These are phyloP conservation scores for Plagodis pulveraria DNA, from an alignment of 2,888 invertebrate genomes.

Conservation along the genomic window DNA sequence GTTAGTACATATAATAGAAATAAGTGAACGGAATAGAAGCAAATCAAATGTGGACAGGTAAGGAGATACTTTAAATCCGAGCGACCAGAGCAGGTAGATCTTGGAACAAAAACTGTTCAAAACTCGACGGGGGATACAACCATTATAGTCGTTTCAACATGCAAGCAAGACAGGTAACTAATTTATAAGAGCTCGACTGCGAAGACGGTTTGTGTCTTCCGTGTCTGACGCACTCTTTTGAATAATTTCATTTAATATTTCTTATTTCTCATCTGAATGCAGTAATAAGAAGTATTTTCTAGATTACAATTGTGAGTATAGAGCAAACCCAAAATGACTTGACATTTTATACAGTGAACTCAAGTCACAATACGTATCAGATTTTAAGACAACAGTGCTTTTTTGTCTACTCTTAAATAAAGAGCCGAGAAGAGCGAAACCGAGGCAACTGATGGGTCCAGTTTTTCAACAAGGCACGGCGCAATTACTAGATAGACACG, in stretches of 20 bases:
- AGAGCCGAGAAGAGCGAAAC: slow-evolving; percentile 23
- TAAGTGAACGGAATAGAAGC: slow-evolving; percentile 15
- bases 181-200: too few relatives aligned
- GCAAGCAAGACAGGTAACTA: slow-evolving; percentile 5
- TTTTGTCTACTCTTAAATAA: neutral
- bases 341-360: too few relatives aligned
- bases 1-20: neutral
- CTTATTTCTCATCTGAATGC: too few relatives aligned
- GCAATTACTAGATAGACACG: slow-evolving; percentile 57
- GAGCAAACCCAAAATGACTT: too few relatives aligned
- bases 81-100: slow-evolving; percentile 17
- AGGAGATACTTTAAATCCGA: slow-evolving; percentile 23
- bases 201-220: too few relatives aligned
- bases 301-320: too few relatives aligned
- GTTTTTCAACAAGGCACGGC: slow-evolving; percentile 60
- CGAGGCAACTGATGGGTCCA: slow-evolving; percentile 47
- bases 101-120: slow-evolving; percentile 6
- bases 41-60: slow-evolving; percentile 24
- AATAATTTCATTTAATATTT: too few relatives aligned
- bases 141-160: slow-evolving; percentile 13
- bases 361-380: neutral
- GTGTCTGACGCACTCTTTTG: too few relatives aligned
- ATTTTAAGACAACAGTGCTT: neutral
- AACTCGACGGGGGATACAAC: slow-evolving; percentile 10
- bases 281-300: too few relatives aligned